Evolutionary conservation across 1,140 invertebrate genomes (phyloP).

Genomic region (Magallana angulata): DNA sequence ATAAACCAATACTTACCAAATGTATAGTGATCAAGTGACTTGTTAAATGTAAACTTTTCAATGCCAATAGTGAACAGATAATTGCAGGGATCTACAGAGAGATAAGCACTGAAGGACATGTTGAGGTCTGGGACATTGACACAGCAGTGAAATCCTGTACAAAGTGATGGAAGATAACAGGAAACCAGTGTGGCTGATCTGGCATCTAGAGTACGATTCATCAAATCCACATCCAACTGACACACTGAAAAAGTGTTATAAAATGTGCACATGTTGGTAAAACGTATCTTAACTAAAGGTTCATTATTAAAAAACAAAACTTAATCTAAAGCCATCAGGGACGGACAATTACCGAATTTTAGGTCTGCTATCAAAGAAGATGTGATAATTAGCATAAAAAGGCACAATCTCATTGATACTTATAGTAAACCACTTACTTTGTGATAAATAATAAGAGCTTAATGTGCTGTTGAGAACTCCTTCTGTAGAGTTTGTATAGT

Average conservation of each 20-base stretch:
- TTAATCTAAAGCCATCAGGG: too few species aligned
- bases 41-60: slow-evolving; percentile 52
- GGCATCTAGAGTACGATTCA: slow-evolving; percentile 2
- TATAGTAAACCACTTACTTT: not conserved
- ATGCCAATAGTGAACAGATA: slow-evolving; percentile 54
- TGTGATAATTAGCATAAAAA: too few species aligned
- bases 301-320: not conserved
- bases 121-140: slow-evolving; percentile 33
- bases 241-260: slow-evolving; percentile 17
- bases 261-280: not conserved
- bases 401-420: too few species aligned
- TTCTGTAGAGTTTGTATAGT: not conserved
- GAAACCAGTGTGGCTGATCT: not conserved
- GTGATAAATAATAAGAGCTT: not conserved
- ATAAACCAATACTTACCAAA: slow-evolving; percentile 38
- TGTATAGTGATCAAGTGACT: slow-evolving; percentile 46
- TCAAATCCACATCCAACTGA: not conserved
- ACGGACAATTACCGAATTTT: too few species aligned
- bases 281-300: not conserved
- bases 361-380: too few species aligned
- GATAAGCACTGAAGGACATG: slow-evolving; percentile 45
- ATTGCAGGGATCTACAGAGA: slow-evolving; percentile 49
- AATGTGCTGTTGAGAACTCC: not conserved
- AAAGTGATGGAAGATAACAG: slow-evolving; percentile 45
- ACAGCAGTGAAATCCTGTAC: slow-evolving; percentile 54